A percentile compares a stretch with the other conserved stretches of the same genome.
Evolutionary conservation across 2,113 vertebrate species (phyloP).

Genomic region (Saguinus imperator): DNA sequence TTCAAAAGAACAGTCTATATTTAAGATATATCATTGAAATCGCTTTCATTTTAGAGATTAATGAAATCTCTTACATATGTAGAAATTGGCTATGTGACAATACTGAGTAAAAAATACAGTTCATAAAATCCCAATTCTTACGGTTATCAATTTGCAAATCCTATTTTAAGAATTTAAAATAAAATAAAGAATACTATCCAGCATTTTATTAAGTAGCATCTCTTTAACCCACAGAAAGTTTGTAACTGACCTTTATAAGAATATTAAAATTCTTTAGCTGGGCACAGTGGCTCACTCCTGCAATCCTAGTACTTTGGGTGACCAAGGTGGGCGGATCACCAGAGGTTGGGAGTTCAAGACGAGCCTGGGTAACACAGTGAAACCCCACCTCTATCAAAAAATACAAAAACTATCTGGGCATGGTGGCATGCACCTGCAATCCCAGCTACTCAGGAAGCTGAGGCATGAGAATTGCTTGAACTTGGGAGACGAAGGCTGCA

Average conservation of each 20-base stretch:
- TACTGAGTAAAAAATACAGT: background rate
- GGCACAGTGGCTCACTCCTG: no score
- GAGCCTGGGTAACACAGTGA: no score
- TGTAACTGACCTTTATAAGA: background rate
- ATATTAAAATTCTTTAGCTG: background rate
- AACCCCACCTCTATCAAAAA: no score
- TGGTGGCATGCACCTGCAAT: no score
- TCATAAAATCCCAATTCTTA: background rate
- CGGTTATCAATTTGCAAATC: background rate
- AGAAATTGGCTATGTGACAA: background rate
- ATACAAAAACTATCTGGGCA: no score
- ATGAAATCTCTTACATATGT: background rate
- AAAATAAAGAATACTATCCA: background rate
- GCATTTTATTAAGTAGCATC: slow-evolving; percentile 31
- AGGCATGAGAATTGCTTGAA: no score
- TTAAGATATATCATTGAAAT: background rate
- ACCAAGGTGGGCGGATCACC: no score
- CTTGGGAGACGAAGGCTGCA: no score
- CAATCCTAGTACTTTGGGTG: no score
- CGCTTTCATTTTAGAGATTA: slow-evolving; percentile 21
- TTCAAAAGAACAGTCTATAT: background rate
- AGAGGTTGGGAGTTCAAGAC: no score
- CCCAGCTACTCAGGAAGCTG: no score
- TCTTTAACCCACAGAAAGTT: background rate
- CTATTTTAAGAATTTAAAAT: slow-evolving; percentile 28